phyloP scores from a whole-genome alignment of 1,140 invertebrate genomes.

The Lordiphosa collinella region DNA sequence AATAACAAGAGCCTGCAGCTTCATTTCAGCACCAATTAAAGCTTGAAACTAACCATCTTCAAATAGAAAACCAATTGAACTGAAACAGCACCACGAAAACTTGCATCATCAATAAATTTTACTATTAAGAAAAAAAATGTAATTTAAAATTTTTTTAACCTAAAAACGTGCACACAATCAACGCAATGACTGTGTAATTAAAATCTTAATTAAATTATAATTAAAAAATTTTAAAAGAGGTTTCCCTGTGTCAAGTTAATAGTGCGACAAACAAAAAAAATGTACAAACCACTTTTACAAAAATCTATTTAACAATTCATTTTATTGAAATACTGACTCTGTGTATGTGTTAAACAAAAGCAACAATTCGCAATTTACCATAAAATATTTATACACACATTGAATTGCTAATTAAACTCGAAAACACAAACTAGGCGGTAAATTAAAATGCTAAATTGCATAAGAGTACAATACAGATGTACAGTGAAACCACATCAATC shows the following conservation, averaged over 20 bases:
- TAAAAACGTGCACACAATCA: constrained; percentile 31
- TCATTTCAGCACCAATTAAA: too few relatives aligned
- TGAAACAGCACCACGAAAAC: too few relatives aligned
- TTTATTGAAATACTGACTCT: neutral
- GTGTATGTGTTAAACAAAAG: constrained; percentile 10
- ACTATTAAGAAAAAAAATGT: constrained; percentile 23
- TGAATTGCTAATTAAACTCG: constrained; percentile 55
- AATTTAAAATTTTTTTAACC: constrained; percentile 52
- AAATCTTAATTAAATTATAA: constrained; percentile 71
- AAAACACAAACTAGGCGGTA: constrained; percentile 50
- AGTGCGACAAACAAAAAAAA: neutral
- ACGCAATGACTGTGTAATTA: constrained; percentile 45
- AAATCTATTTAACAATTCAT: neutral
- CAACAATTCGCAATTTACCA: constrained; percentile 6
- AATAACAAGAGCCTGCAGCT: too few relatives aligned
- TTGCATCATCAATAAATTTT: too few relatives aligned
- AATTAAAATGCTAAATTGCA: constrained; percentile 63
- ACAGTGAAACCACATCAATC: constrained; percentile 37
- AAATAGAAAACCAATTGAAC: too few relatives aligned
- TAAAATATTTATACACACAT: constrained; percentile 39
- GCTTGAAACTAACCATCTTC: too few relatives aligned
- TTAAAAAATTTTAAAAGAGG: constrained; percentile 36
- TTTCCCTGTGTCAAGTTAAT: constrained; percentile 2
- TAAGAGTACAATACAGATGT: constrained; percentile 1
- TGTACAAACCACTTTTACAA: neutral